phyloP scores from a whole-genome alignment of 2,113 vertebrate genomes.

The Lampris megalopsis region DNA sequence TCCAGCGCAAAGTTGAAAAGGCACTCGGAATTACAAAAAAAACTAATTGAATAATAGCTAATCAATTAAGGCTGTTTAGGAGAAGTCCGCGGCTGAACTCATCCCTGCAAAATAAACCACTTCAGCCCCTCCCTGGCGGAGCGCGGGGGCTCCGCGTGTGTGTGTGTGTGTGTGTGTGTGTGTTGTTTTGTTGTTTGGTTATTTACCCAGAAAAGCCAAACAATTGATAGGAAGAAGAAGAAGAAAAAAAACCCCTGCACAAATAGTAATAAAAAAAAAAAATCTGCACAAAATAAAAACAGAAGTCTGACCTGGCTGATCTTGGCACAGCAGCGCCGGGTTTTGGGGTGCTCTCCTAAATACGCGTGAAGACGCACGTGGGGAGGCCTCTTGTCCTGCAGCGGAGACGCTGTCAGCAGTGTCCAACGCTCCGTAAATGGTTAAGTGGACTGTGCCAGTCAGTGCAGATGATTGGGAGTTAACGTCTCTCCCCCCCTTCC shows the following conservation, averaged over 20 bases:
- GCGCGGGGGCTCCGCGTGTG: too few relatives aligned
- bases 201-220: background rate
- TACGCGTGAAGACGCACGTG: too few relatives aligned
- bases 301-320: too few relatives aligned
- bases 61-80: conserved; percentile 66
- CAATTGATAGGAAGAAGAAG: background rate
- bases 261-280: too few relatives aligned
- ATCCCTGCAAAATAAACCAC: conserved; percentile 30
- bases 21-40: too few relatives aligned
- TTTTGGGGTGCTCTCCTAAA: background rate
- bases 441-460: background rate
- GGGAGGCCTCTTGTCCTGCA: too few relatives aligned
- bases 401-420: too few relatives aligned
- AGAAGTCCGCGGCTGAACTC: conserved; percentile 44
- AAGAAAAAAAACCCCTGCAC: background rate
- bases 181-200: conserved; percentile 18
- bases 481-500: conserved; percentile 12
- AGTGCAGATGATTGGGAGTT: conserved; percentile 27
- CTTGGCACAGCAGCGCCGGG: too few relatives aligned
- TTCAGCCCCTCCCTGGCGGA: conserved; percentile 33
- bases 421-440: background rate
- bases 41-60: conserved; percentile 59
- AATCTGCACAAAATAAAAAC: too few relatives aligned
- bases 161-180: conserved; percentile 23
- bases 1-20: conserved; percentile 62